Percentiles rank a stretch among this genome's conserved stretches.
Conservation (phyloP, 2,888 invertebrate genomes). For the Drosophila suboccidentalis region DNA sequence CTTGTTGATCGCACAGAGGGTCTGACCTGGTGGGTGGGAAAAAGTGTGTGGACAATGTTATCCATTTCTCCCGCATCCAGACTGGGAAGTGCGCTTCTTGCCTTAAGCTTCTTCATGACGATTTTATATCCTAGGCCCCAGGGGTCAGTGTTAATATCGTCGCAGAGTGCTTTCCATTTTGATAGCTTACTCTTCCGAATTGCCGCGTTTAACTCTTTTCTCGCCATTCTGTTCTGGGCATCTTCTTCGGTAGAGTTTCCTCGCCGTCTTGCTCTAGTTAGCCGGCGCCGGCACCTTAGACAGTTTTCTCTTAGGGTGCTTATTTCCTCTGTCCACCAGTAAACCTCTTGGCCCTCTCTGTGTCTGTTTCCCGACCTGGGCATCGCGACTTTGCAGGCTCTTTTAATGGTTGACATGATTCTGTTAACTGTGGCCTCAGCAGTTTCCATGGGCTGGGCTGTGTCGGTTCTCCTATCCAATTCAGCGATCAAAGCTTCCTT, state of each 20-base stretch:
- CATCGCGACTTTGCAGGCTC: background rate
- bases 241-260: background rate
- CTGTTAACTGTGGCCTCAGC: background rate
- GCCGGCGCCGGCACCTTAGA: background rate
- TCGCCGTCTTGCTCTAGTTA: background rate
- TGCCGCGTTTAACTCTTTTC: background rate
- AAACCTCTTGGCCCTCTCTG: background rate
- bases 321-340: background rate
- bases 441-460: background rate
- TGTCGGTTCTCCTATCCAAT: background rate
- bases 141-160: background rate
- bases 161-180: conserved; percentile 4
- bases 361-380: background rate
- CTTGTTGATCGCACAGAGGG: background rate
- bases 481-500: background rate
- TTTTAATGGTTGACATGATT: background rate
- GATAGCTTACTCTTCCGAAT: background rate
- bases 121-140: conserved; percentile 10
- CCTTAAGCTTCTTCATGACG: conserved; percentile 3
- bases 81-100: background rate
- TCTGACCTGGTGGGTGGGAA: background rate
- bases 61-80: background rate
- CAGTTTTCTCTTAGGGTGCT: background rate
- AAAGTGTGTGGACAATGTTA: background rate
- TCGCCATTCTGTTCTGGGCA: background rate